Evolutionary conservation across 2,113 vertebrate species (phyloP).

Genomic region (Probosciger aterrimus): DNA sequence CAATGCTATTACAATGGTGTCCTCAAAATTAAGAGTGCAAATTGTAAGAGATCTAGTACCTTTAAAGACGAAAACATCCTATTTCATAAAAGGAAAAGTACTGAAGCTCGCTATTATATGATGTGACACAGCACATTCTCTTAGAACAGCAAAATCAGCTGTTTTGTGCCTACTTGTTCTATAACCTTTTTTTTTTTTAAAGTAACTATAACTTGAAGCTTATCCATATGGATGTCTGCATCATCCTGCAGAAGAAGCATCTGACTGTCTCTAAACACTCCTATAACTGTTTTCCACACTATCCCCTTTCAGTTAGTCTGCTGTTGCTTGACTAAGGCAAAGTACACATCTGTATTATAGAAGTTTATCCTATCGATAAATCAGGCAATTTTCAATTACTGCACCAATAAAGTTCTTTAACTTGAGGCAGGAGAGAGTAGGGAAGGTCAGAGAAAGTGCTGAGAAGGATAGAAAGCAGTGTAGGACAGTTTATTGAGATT

Average conservation of each 20-base stretch:
- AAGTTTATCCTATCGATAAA: neutral
- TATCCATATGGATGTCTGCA: constrained; percentile 31
- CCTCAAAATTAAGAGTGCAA: neutral
- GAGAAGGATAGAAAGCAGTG: neutral
- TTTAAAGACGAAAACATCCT: neutral
- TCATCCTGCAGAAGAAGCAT: constrained; percentile 34
- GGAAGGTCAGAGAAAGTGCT: constrained; percentile 37
- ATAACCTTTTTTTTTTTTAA: neutral
- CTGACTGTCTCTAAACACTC: neutral
- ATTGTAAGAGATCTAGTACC: neutral
- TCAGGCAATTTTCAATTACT: neutral
- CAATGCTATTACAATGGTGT: neutral
- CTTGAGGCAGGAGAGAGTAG: neutral
- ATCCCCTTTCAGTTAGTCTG: neutral
- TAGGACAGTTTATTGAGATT: constrained; percentile 31
- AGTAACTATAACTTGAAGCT: constrained; percentile 39
- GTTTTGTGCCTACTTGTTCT: neutral
- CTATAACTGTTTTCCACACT: neutral
- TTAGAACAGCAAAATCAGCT: constrained; percentile 28
- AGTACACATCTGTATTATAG: neutral
- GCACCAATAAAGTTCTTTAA: neutral
- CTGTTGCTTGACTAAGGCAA: neutral
- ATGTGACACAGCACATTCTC: constrained; percentile 1
- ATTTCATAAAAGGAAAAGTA: neutral
- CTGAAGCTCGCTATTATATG: neutral